Evolutionary conservation across 2,797 vertebrate species (phyloP).

Genomic region (Alcedo atthis): DNA sequence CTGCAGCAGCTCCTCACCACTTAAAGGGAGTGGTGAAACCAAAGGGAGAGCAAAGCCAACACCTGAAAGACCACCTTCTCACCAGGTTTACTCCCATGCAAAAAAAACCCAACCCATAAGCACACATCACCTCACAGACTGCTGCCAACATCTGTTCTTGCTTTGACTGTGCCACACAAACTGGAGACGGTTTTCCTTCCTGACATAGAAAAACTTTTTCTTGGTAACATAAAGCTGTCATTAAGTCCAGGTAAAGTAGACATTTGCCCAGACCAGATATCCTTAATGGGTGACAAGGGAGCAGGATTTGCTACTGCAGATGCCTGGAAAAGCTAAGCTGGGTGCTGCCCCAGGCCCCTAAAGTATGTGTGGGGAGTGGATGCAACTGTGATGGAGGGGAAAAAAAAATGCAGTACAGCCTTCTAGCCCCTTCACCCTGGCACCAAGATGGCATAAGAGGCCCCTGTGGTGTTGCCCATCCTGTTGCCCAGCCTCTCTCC

Average conservation of each 20-base stretch:
- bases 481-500: not conserved
- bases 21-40: fast-evolving
- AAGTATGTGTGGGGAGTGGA: not conserved
- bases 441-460: not conserved
- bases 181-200: not conserved
- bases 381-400: not conserved
- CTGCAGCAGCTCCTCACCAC: not conserved
- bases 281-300: fast-evolving
- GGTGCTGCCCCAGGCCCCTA: not conserved
- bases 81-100: fast-evolving
- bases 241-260: not conserved
- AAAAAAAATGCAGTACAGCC: not conserved
- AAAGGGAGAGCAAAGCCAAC: fast-evolving
- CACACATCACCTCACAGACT: fast-evolving
- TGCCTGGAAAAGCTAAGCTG: not conserved
- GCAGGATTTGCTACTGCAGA: not conserved
- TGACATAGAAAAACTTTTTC: not conserved
- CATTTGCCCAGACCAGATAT: fast-evolving
- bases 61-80: not conserved
- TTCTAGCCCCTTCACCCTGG: not conserved
- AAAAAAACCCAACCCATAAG: no score
- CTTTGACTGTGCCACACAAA: not conserved
- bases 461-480: no score
- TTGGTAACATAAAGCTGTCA: fast-evolving
- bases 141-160: fast-evolving